These are phyloP conservation scores for Pluvialis apricaria DNA, from an alignment of 2,113 vertebrate species.

Conservation along the genomic window DNA sequence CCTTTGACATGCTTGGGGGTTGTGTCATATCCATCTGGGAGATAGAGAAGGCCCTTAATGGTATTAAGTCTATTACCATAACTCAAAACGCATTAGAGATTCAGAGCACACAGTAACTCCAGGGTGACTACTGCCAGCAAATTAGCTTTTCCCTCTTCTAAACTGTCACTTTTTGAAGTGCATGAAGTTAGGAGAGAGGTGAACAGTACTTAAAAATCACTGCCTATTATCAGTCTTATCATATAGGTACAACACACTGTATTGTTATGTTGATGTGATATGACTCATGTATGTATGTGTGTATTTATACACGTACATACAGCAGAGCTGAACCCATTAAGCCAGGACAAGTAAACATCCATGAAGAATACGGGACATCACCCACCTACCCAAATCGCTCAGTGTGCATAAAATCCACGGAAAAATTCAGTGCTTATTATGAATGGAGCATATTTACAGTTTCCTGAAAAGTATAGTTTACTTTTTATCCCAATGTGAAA, in stretches of 20 bases:
- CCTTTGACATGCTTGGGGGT: not conserved
- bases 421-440: not conserved
- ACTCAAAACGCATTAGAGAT: not conserved
- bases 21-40: not conserved
- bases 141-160: not conserved
- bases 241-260: not conserved
- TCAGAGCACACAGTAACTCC: not conserved
- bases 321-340: not conserved
- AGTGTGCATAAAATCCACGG: not conserved
- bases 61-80: not conserved
- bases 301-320: not conserved
- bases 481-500: not conserved
- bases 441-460: not conserved
- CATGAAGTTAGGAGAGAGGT: not conserved
- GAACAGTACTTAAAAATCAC: not conserved
- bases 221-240: not conserved
- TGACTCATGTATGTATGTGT: not conserved
- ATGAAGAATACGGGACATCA: not conserved
- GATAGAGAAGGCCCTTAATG: not conserved
- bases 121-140: not conserved
- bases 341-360: not conserved
- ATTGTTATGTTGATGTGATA: not conserved
- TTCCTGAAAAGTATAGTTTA: not conserved
- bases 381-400: not conserved
- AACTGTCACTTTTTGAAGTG: not conserved